A percentile compares a stretch with the other conserved stretches of the same genome.
phyloP scores from a whole-genome alignment of 53 echinoderm and acorn worm species.

The Mesocentrotus franciscanus region DNA sequence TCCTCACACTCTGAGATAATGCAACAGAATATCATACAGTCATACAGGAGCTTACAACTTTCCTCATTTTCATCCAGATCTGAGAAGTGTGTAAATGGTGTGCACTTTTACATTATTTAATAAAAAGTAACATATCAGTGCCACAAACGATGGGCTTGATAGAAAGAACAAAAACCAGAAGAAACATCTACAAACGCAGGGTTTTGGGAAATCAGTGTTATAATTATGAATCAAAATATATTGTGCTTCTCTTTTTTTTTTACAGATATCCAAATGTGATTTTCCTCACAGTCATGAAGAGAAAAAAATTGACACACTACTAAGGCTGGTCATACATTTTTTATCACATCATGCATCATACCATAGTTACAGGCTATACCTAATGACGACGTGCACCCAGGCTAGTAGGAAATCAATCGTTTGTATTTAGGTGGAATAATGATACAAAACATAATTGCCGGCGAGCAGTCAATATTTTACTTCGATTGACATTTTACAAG shows the following conservation, averaged over 20 bases:
- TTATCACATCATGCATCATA: not conserved
- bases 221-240: no score
- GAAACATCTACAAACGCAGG: no score
- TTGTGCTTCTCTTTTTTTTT: no score
- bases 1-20: not conserved
- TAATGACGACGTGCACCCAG: not conserved
- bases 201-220: no score
- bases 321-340: not conserved
- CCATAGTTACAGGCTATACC: not conserved
- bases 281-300: not conserved
- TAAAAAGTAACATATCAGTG: no score
- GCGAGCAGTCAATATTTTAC: not conserved
- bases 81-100: no score
- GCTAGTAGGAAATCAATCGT: not conserved
- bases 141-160: no score
- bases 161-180: no score
- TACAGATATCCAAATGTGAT: no score
- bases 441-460: not conserved
- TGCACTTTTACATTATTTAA: no score
- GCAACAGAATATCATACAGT: not conserved
- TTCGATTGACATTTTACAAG: slow-evolving; percentile 21
- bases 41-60: no score
- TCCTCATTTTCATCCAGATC: no score
- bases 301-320: not conserved
- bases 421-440: not conserved